Base-by-base conservation (phyloP, 1,140 invertebrate genomes). In the Prorops nasuta region DNA sequence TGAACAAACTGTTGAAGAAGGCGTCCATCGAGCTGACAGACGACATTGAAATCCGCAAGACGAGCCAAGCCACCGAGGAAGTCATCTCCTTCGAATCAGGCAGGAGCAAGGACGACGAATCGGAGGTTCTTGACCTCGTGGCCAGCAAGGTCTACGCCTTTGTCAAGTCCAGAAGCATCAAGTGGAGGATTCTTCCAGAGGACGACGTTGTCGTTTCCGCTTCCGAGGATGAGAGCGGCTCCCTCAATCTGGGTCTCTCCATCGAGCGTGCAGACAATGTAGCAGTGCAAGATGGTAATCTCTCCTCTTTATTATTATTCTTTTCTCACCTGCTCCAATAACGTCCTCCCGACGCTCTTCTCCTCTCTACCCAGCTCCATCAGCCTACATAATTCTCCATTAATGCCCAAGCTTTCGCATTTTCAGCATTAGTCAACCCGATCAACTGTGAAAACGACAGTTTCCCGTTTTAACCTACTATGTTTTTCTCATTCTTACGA, bases 1-100 rank as follows among this genome's bases (percentile, higher is more conserved):
- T 90, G 77, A 90, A 92, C 71, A 80, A 84, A 40, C 80, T 91
- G 60, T 74, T 91, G 64, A 88, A 90, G 67, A 92, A 90, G 49
- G 85, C 87, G 0, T 83, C 84, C 37, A 81, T 91, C 55, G 86
- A 89, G 60, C 64, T 89, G 3, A 83, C 84, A 18, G 88, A 90
- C 19, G 86, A 87, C 54, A 77, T 91, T 35, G 85, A 89, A 68
- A 87, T 92, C 38, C 84, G 85, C 6, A 86, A 90, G 67, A 87
- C 86, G n/a, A 83, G 83, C 38, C 74, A 74, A 34, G 63, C 64
- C 0, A 67, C 69, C 1, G 76, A 77, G 31, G 74, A 79, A 16
- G 66, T 68, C 7, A 62, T 72, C 4, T 68, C 63, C 1, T 74
- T 74, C 49, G 70, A 75, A 19, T 64, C 68, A 0, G 71, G 66